Evolutionary conservation across 2,797 vertebrate genomes (phyloP).

Genomic region (Rhinogobio ventralis): DNA sequence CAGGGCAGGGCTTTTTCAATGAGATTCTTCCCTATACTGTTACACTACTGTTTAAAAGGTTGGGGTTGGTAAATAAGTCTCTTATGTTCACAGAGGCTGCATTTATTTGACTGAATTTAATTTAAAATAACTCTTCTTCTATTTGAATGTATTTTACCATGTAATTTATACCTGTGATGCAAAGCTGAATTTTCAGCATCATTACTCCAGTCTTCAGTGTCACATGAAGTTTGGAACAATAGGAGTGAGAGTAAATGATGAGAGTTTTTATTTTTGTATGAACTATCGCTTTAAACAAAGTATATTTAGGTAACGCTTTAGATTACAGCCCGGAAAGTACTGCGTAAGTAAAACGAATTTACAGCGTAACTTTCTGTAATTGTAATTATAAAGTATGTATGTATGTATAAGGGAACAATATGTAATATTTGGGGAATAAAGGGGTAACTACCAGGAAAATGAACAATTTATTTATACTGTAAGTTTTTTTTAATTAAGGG

Average conservation of each 20-base stretch:
- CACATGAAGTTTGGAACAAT: not conserved
- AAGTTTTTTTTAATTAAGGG: no score
- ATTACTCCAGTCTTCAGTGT: not conserved
- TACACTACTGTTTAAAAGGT: not conserved
- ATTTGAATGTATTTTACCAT: not conserved
- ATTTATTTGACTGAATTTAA: not conserved
- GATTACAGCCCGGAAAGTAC: no score
- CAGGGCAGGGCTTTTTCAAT: constrained; percentile 24
- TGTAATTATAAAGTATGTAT: no score
- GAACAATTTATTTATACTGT: no score
- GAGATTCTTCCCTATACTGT: not conserved
- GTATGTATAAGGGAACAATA: no score
- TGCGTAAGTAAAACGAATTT: no score
- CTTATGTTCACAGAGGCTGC: not conserved
- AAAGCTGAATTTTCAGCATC: not conserved
- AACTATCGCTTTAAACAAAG: not conserved
- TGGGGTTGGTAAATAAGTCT: not conserved
- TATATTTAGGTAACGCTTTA: no score
- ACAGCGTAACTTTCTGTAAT: no score
- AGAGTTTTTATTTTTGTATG: not conserved
- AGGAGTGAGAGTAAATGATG: not conserved
- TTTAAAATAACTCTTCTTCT: not conserved
- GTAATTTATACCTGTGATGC: not conserved
- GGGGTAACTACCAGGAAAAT: no score
- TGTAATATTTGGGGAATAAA: no score